These are phyloP conservation scores for Leptodactylus fuscus DNA, from an alignment of 2,113 vertebrate species.

Conservation along the genomic window DNA sequence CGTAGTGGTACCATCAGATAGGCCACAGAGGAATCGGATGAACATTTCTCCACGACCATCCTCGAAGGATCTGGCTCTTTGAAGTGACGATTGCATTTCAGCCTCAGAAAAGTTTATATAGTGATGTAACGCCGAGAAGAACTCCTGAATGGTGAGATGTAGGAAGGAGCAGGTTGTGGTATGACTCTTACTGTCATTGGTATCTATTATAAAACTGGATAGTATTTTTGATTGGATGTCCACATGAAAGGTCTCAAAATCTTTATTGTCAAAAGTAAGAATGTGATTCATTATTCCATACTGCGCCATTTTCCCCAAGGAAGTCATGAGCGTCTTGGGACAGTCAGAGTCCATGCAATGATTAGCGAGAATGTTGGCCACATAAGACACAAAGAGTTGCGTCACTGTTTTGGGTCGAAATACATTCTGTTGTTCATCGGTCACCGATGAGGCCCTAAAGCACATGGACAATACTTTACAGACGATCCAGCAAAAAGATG, in stretches of 20 bases:
- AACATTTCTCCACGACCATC: constrained; percentile 60
- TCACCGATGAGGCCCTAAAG: background rate
- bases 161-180: constrained; percentile 66
- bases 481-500: constrained; percentile 73
- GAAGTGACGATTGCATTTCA: constrained; percentile 59
- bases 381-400: constrained; percentile 68
- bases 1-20: constrained; percentile 67
- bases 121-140: constrained; percentile 70
- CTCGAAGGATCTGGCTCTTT: constrained; percentile 28
- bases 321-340: background rate
- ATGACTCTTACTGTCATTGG: constrained; percentile 53
- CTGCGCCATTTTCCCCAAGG: constrained; percentile 31
- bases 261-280: constrained; percentile 57
- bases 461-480: constrained; percentile 34
- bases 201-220: constrained; percentile 45
- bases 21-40: constrained; percentile 70
- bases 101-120: constrained; percentile 63
- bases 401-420: constrained; percentile 72
- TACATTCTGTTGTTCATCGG: background rate
- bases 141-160: constrained; percentile 71
- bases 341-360: constrained; percentile 62
- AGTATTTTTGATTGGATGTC: constrained; percentile 40
- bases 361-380: constrained; percentile 63
- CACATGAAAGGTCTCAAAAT: constrained; percentile 63
- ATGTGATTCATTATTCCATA: constrained; percentile 35